Percentiles rank a stretch among this genome's conserved stretches.
Conservation (phyloP, 2,888 invertebrate genomes). For the Resseliella maxima region DNA sequence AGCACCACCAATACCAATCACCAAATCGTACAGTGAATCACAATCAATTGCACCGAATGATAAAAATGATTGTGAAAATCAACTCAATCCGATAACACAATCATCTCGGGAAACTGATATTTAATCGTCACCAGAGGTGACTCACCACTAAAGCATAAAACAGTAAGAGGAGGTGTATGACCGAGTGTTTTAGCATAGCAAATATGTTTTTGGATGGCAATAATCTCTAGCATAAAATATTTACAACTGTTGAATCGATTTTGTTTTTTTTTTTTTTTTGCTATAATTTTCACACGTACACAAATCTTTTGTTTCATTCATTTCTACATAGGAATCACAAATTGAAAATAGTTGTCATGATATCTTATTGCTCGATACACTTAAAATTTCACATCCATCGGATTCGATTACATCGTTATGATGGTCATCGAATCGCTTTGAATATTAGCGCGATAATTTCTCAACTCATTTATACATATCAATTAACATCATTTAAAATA, state of each 20-base stretch:
- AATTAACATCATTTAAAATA: background rate
- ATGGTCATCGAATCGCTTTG: background rate
- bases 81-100: background rate
- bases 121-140: too few species aligned
- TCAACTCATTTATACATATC: background rate
- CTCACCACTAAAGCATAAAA: background rate
- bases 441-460: background rate
- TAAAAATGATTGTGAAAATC: background rate
- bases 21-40: too few species aligned
- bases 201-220: background rate
- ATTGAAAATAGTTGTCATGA: background rate
- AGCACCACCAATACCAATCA: constrained; percentile 64
- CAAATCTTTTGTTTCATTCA: constrained; percentile 12
- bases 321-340: background rate
- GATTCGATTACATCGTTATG: background rate
- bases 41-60: background rate
- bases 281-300: background rate
- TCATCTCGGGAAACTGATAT: constrained; percentile 31
- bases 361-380: background rate
- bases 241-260: background rate
- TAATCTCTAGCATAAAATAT: background rate
- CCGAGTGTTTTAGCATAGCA: background rate
- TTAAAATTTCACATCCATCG: background rate
- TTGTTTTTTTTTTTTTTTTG: background rate
- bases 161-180: constrained; percentile 23